Percentiles rank a stretch among this genome's conserved stretches.
phyloP scores from a whole-genome alignment of 2,113 vertebrate genomes.

The Arenaria interpres region DNA sequence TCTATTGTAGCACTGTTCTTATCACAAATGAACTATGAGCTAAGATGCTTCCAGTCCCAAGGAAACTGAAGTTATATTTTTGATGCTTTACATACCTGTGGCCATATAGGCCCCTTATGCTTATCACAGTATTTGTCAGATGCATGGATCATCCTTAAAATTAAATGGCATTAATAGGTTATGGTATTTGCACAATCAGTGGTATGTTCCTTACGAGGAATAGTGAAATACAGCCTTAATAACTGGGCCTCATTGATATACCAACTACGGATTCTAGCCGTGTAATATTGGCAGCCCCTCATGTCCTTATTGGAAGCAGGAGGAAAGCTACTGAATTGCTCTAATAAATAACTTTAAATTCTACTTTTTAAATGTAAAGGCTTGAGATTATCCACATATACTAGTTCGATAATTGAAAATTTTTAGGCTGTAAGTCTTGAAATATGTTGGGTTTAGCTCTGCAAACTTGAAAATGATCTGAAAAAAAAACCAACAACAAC shows the following conservation, averaged over 20 bases:
- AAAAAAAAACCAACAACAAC: neutral
- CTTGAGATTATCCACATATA: too few relatives aligned
- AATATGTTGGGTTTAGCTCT: neutral
- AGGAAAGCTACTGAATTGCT: neutral
- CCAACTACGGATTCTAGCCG: neutral
- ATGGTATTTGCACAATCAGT: neutral
- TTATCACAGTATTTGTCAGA: neutral
- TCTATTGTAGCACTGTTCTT: neutral
- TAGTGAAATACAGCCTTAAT: neutral
- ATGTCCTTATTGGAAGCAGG: neutral
- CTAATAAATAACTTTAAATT: neutral
- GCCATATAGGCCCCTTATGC: neutral
- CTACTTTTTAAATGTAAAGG: neutral
- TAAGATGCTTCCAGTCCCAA: neutral
- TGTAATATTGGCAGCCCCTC: neutral
- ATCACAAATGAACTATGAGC: neutral
- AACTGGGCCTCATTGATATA: neutral
- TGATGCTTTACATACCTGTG: neutral
- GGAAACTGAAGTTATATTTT: neutral
- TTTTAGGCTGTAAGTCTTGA: neutral
- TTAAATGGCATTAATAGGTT: neutral
- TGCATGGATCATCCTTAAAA: neutral
- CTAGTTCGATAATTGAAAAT: neutral
- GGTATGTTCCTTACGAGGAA: neutral
- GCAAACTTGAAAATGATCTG: neutral